Percentiles rank a stretch among this genome's conserved stretches.
These are phyloP conservation scores for Phaethon lepturus DNA, from an alignment of 2,113 vertebrate species.

Conservation along the genomic window DNA sequence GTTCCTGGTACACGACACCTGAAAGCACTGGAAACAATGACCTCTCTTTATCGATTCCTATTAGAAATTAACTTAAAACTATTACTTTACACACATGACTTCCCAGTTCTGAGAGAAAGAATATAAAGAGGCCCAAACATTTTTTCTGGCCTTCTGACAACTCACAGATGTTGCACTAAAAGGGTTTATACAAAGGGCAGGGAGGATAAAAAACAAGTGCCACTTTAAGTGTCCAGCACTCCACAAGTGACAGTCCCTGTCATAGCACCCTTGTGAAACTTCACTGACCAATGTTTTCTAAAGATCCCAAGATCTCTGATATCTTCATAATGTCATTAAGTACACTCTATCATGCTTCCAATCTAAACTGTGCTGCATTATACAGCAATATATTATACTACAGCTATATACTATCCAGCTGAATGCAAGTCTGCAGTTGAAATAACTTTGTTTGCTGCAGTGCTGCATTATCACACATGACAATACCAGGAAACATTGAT, in stretches of 20 bases:
- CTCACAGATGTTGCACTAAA: not conserved
- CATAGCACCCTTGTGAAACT: not conserved
- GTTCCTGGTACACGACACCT: not conserved
- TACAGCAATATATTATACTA: not conserved
- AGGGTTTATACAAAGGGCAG: not conserved
- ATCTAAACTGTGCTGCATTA: not conserved
- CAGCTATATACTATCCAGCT: not conserved
- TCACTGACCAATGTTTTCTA: not conserved
- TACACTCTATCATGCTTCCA: not conserved
- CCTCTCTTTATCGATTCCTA: not conserved
- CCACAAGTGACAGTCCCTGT: not conserved
- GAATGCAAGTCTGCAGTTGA: not conserved
- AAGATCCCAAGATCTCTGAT: not conserved
- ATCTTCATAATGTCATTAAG: not conserved
- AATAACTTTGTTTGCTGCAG: conserved; percentile 21
- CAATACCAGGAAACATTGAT: conserved; percentile 30
- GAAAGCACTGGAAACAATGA: not conserved
- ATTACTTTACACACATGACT: not conserved
- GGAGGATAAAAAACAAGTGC: not conserved
- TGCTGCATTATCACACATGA: conserved; percentile 7
- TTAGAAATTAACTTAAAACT: not conserved
- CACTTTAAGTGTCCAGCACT: not conserved
- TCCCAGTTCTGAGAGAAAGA: not conserved
- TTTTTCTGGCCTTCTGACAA: not conserved
- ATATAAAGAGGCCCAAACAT: not conserved